Base-by-base conservation (phyloP, 2,113 vertebrate species). In the Hoplias malabaricus region DNA sequence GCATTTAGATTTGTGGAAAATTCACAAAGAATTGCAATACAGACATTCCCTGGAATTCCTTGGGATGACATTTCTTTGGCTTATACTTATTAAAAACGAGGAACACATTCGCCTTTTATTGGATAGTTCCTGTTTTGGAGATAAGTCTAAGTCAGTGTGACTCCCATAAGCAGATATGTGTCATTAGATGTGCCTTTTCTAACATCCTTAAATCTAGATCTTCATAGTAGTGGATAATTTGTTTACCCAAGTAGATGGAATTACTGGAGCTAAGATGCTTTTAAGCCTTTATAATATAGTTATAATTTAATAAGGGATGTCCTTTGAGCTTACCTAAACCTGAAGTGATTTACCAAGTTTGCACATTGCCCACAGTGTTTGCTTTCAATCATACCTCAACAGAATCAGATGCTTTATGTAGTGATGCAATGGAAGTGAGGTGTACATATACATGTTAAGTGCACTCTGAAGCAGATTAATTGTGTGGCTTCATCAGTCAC, bases 271-370 rank as follows among this genome's bases (percentile, higher is more conserved):
- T 13, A 21, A 56, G 53, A 42, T 57, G 53, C 25, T 68, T 76
- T 53, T 27, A 75, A 75, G 31, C 43, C 21, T 23, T 75, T 50
- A 27, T 53, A 13, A 75, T 75, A 38, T 5, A 65, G 34, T 31
- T 34, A 23, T 25, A 14, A 50, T 48, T 31, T 31, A 13, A 54
- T 48, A 25, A 74, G 57, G 34, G 56, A 31, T 65, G 63, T 34
- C 50, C 36, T 50, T 53, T 25, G 34, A 21, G 43, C 50, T 53
- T 66, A 36, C 14, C 21, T 75, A 53, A 66, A 21, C 61, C n/a
- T 9, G 16, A 33, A 42, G 71, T 46, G 54, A 61, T 73, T 62
- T 21, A 4, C 3, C 7, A 23, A 48, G 40, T 36, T 48, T 38
- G 61, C 36, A 40, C 53, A 21, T 29, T 63, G 43, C 19, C 4